phyloP scores from a whole-genome alignment of 1,140 invertebrate species.

The Nebria ingens region DNA sequence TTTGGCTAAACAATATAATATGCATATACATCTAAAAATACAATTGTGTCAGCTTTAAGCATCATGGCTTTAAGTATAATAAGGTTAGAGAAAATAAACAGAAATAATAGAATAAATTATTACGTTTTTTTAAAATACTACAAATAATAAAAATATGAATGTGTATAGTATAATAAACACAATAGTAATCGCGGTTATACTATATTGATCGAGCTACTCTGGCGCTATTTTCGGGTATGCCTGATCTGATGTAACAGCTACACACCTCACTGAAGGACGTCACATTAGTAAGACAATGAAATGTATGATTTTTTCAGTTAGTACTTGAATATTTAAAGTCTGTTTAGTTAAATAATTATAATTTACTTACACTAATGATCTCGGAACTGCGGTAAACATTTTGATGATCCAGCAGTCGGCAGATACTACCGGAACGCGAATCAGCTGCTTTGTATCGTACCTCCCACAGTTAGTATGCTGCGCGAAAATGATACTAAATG shows the following conservation, averaged over 20 bases:
- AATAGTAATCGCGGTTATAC: neutral
- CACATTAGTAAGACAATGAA: neutral
- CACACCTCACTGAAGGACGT: neutral
- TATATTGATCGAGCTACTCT: slow-evolving; percentile 6
- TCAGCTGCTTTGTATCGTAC: neutral
- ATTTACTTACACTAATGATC: slow-evolving; percentile 1
- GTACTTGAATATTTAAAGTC: neutral
- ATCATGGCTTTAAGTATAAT: too few species aligned
- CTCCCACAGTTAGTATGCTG: neutral
- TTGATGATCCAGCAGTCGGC: neutral
- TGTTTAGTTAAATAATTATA: neutral
- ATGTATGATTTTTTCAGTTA: neutral
- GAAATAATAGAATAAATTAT: too few species aligned
- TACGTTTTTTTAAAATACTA: too few species aligned
- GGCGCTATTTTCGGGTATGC: slow-evolving; percentile 2
- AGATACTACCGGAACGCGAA: neutral
- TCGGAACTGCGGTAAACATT: neutral
- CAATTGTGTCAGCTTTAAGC: too few species aligned
- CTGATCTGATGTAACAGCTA: slow-evolving; percentile 6
- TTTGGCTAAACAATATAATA: too few species aligned
- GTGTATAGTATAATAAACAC: neutral
- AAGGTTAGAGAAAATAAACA: neutral
- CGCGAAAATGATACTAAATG: too few species aligned
- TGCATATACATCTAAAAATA: too few species aligned
- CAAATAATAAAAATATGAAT: neutral